Conservation (phyloP, 2,113 vertebrate genomes). For the Hylia prasina region DNA sequence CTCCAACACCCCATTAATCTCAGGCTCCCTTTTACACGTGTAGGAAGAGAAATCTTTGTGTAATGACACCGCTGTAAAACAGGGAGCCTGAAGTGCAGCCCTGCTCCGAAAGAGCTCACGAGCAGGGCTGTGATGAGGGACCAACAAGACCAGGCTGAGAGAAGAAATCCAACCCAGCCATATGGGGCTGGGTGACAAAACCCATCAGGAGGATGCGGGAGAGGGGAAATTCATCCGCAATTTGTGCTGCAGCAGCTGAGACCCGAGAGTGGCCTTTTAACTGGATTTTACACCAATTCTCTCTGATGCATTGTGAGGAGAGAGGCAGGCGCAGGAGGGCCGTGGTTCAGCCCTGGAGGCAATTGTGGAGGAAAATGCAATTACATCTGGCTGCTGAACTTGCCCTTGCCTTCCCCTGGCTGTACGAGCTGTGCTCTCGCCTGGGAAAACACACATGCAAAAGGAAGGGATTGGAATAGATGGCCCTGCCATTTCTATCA, state of each 20-base stretch:
- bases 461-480: slow-evolving; percentile 44
- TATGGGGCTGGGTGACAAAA: slow-evolving; percentile 27
- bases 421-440: slow-evolving; percentile 38
- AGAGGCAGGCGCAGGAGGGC: slow-evolving; percentile 15
- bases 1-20: slow-evolving; percentile 48
- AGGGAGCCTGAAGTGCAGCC: not conserved
- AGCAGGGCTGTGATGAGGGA: not conserved
- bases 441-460: slow-evolving; percentile 14
- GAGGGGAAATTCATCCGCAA: slow-evolving; percentile 15
- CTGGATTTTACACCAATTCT: slow-evolving; percentile 65
- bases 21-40: not conserved
- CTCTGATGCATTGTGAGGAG: slow-evolving; percentile 28
- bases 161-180: slow-evolving; percentile 21
- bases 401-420: slow-evolving; percentile 54
- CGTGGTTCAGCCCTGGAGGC: slow-evolving; percentile 35
- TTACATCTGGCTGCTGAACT: slow-evolving; percentile 67
- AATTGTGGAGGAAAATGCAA: slow-evolving; percentile 72
- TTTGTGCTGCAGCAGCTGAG: slow-evolving; percentile 42
- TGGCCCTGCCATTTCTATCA: slow-evolving; percentile 20
- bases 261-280: slow-evolving; percentile 41
- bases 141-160: not conserved
- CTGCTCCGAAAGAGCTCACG: not conserved
- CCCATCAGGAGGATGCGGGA: not conserved
- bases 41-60: not conserved
- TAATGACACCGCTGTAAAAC: not conserved